Evolutionary conservation across 2,113 vertebrate genomes (phyloP), one percentile per base, ranked within the genome.

Genomic region (Sterrhoptilus dennistouni): DNA sequence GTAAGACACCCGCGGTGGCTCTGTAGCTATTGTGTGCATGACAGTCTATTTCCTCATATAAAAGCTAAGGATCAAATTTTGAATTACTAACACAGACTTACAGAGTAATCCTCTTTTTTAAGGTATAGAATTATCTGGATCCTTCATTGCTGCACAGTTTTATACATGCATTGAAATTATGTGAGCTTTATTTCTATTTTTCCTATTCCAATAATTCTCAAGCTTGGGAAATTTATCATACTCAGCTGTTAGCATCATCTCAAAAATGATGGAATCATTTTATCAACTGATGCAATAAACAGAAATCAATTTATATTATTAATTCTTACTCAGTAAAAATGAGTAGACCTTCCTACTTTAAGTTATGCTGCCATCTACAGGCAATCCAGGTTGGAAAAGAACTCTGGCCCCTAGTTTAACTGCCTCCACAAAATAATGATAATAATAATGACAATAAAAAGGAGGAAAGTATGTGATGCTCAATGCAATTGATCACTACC

Each of bases 321-420:
- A 52, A 47, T 53, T 87, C 44, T 66, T 23, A 11, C 25, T 50
- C 66, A 65, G 57, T 45, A 80, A 90, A 72, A 94, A 40, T 9
- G 4, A 54, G 36, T 6, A 31, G 42, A 12, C 16, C 33, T 63
- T 57, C 56, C 69, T 50, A 45, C 44, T 75, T 97, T 96, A 97
- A 96, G 86, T 84, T 81, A 94, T 44, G 95, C 91, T 90, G 96
- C 98, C 98, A 98, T 57, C 98, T 98, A 88, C 77, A 13, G 52
- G 31, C 36, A 47, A 84, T 21, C 5, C 22, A 29, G 7, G 3
- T 4, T 56, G 17, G 33, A 78, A 45, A 49, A 45, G 5, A 3
- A 27, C 16, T 40, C n/a, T 29, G 33, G n/a, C 25, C 24, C 35
- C n/a, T 16, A 56, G 12, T 12, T 31, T 23, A 71, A 10, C 11